Evolutionary conservation across 2,888 invertebrate species (phyloP).

Genomic region (Cerastis leucographa): DNA sequence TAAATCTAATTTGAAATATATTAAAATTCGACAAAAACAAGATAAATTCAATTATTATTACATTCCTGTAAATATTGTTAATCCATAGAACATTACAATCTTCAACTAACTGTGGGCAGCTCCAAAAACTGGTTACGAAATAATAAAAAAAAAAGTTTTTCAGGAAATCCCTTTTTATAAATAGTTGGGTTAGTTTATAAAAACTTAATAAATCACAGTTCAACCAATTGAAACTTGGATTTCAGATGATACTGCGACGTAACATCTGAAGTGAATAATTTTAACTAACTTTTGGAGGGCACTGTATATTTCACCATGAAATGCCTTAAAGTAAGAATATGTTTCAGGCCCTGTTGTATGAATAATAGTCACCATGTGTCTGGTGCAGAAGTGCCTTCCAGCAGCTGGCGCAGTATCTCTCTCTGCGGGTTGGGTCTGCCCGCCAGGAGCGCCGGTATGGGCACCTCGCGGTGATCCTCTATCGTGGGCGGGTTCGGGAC

Average conservation of each 20-base stretch:
- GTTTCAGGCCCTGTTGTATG: not conserved
- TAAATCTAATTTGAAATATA: no score
- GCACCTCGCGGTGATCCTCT: slow-evolving; percentile 91
- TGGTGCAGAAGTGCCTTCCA: slow-evolving; percentile 84
- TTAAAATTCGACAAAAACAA: no score
- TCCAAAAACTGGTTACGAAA: no score
- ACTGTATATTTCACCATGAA: not conserved
- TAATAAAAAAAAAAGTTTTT: no score
- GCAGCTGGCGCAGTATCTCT: slow-evolving; percentile 91
- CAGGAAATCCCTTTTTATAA: no score
- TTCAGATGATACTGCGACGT: not conserved
- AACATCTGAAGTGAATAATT: not conserved
- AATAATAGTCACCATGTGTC: slow-evolving; percentile 80
- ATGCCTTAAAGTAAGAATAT: not conserved
- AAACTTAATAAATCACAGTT: no score
- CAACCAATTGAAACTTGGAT: no score
- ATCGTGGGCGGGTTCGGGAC: slow-evolving; percentile 93
- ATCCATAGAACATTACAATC: no score
- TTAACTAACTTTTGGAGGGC: not conserved
- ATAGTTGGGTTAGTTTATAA: no score
- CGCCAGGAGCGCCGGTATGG: slow-evolving; percentile 87
- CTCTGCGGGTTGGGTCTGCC: slow-evolving; percentile 91
- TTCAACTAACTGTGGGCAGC: no score
- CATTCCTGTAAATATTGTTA: no score
- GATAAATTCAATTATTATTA: no score